phyloP scores from a whole-genome alignment of 2,888 invertebrate genomes.

The Masnerella sp. region DNA sequence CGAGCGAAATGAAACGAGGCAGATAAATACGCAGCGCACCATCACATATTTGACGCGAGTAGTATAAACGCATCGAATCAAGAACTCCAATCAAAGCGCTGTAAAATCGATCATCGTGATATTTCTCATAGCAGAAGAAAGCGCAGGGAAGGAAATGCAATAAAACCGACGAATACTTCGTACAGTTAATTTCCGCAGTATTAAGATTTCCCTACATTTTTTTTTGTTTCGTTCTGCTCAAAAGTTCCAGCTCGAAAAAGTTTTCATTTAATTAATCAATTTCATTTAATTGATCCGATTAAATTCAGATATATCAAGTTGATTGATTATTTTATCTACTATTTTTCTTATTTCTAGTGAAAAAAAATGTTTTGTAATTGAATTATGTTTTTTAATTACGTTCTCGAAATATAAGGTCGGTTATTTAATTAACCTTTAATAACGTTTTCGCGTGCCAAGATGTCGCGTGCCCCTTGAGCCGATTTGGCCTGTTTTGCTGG shows the following conservation, averaged over 20 bases:
- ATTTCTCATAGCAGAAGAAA: constrained; percentile 24
- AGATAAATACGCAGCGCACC: neutral
- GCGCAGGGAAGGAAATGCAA: constrained; percentile 22
- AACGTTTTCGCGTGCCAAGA: constrained; percentile 28
- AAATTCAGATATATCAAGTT: no score
- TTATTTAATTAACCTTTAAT: no score
- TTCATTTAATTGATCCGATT: no score
- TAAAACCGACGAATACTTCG: constrained; percentile 35
- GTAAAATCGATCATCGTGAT: constrained; percentile 31
- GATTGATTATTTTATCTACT: no score
- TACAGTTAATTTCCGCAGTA: constrained; percentile 28
- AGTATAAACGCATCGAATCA: constrained; percentile 6
- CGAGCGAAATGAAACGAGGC: no score
- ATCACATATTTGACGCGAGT: neutral
- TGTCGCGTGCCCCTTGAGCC: constrained; percentile 26
- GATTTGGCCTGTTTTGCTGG: constrained; percentile 26
- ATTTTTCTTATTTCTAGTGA: no score
- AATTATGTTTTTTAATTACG: constrained; percentile 17
- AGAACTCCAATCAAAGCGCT: constrained; percentile 17
- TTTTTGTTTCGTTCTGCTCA: neutral
- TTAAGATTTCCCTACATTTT: constrained; percentile 29
- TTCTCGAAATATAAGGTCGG: no score
- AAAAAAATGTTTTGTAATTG: constrained; percentile 15
- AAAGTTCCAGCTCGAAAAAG: neutral
- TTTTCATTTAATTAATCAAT: no score